Evolutionary conservation across 1,140 invertebrate genomes (phyloP).

Genomic region (Drosophila biarmipes): DNA sequence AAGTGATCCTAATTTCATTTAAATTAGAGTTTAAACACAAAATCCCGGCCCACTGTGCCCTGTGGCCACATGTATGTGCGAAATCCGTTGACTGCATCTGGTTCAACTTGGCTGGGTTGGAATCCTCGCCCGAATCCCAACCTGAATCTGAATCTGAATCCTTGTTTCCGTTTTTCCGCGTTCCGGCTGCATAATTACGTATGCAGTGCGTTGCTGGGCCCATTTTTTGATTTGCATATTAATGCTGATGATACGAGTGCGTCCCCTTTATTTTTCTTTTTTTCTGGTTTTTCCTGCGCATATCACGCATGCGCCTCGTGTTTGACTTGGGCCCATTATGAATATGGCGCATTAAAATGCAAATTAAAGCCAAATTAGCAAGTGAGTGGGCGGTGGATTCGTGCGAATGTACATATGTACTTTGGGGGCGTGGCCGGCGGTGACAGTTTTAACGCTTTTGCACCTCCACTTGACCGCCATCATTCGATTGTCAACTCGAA

Average conservation of each 20-base stretch:
- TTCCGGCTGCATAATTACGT: conserved; percentile 47
- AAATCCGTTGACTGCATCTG: conserved; percentile 26
- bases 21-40: neutral
- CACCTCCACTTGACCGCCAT: conserved; percentile 60
- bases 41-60: neutral
- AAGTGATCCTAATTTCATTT: neutral
- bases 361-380: conserved; percentile 79
- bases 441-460: too few species aligned
- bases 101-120: neutral
- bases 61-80: conserved; percentile 7
- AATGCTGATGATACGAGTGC: conserved; percentile 52
- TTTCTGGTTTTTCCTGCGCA: conserved; percentile 5
- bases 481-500: conserved; percentile 46
- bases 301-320: conserved; percentile 65
- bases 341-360: conserved; percentile 75
- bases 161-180: conserved; percentile 23
- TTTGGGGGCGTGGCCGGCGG: too few species aligned
- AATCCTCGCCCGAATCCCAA: neutral
- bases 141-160: conserved; percentile 6
- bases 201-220: conserved; percentile 58
- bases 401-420: too few species aligned
- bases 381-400: conserved; percentile 14
- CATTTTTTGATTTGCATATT: conserved; percentile 73
- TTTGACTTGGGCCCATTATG: conserved; percentile 46
- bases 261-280: neutral